These are phyloP conservation scores for Eristalis arbustorum DNA, from an alignment of 2,888 invertebrate genomes.

Conservation along the genomic window DNA sequence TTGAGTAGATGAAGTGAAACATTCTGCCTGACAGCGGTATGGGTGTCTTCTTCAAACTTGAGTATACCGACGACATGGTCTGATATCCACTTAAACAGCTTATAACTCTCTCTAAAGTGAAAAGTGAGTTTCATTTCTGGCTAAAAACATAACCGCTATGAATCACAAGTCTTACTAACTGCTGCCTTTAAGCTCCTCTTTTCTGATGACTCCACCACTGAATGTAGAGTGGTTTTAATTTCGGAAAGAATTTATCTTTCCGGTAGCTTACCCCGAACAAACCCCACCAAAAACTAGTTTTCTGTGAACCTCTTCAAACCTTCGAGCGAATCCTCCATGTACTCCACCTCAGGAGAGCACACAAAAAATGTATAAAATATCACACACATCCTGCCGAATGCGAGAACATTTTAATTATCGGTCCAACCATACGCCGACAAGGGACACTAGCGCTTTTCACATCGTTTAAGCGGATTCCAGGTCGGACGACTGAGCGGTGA, in stretches of 20 bases:
- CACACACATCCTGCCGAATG: constrained; percentile 41
- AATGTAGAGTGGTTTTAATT: background rate
- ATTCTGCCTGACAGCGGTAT: too few relatives aligned
- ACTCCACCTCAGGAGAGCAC: background rate
- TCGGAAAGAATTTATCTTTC: background rate
- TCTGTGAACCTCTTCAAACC: background rate
- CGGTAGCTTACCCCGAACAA: background rate
- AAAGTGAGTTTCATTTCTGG: too few relatives aligned
- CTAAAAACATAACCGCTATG: too few relatives aligned
- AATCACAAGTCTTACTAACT: too few relatives aligned
- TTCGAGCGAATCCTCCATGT: background rate
- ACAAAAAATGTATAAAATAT: constrained; percentile 29
- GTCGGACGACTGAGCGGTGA: background rate
- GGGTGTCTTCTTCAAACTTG: too few relatives aligned
- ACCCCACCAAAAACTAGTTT: background rate
- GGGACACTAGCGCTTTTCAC: constrained; percentile 74
- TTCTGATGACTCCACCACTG: too few relatives aligned
- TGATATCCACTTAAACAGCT: too few relatives aligned
- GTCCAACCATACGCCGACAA: constrained; percentile 42
- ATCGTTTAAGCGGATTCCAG: constrained; percentile 77
- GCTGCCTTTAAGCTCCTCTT: too few relatives aligned
- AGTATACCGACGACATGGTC: too few relatives aligned
- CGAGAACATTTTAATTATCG: constrained; percentile 67
- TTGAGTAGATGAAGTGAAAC: too few relatives aligned
- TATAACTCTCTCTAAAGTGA: too few relatives aligned